A percentile compares a stretch with the other conserved stretches of the same genome.
phyloP scores from a whole-genome alignment of 2,888 invertebrate species.

The Tetramorium bicarinatum region DNA sequence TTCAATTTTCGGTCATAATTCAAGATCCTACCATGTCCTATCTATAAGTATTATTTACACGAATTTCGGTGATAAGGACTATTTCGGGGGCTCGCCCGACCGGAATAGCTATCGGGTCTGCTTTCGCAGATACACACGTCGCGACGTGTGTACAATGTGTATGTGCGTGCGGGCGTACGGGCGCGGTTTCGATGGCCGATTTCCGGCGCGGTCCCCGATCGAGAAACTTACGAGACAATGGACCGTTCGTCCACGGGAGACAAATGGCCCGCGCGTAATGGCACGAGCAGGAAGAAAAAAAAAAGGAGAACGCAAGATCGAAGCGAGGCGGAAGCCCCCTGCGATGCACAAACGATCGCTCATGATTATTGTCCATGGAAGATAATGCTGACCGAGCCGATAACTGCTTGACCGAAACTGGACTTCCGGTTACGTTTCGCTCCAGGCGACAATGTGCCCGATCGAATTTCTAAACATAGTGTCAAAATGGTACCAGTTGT shows the following conservation, averaged over 20 bases:
- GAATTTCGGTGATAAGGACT: background rate
- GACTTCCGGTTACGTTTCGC: constrained; percentile 24
- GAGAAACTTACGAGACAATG: constrained; percentile 69
- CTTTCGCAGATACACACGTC: constrained; percentile 16
- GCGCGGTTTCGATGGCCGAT: constrained; percentile 72
- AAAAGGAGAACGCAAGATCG: constrained; percentile 34
- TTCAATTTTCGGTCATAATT: background rate
- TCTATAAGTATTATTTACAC: background rate
- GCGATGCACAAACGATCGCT: constrained; percentile 43
- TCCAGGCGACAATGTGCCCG: background rate
- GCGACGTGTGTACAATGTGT: background rate
- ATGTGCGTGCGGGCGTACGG: constrained; percentile 17
- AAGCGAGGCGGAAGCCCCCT: constrained; percentile 42
- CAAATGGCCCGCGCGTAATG: constrained; percentile 67
- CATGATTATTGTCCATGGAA: constrained; percentile 50
- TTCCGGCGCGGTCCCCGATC: constrained; percentile 74
- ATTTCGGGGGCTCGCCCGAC: constrained; percentile 4
- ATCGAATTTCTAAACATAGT: background rate
- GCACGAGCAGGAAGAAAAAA: constrained; percentile 46
- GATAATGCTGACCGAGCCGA: constrained; percentile 17
- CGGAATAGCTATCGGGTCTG: constrained; percentile 20
- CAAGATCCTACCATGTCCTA: background rate
- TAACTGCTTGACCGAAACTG: constrained; percentile 8
- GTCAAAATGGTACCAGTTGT: background rate
- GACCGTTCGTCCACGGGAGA: constrained; percentile 65